A percentile compares a stretch with the other conserved stretches of the same genome.
phyloP scores from a whole-genome alignment of 2,113 vertebrate genomes.

The Ophiodon elongatus region DNA sequence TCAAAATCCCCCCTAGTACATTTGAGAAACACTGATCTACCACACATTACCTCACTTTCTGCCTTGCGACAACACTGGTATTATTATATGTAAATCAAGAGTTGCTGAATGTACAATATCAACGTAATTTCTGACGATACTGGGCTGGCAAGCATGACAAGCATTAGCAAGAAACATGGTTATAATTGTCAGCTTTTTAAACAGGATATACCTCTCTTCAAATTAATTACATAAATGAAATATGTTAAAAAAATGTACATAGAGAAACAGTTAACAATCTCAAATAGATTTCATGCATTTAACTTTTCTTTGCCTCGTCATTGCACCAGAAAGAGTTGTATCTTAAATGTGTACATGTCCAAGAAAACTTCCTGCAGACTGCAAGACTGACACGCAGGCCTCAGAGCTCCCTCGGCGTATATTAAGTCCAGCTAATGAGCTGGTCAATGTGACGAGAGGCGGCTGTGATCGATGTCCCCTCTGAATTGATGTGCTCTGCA shows the following conservation, averaged over 20 bases:
- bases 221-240: not conserved
- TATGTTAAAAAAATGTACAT: not conserved
- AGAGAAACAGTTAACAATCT: not conserved
- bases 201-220: not conserved
- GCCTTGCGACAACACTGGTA: not conserved
- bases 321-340: constrained; percentile 21
- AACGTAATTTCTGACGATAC: not conserved
- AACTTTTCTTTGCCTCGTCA: not conserved
- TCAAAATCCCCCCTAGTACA: not conserved
- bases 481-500: constrained; percentile 80
- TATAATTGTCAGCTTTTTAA: not conserved
- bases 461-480: constrained; percentile 80
- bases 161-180: not conserved
- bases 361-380: constrained; percentile 45
- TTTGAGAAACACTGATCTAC: not conserved
- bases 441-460: constrained; percentile 79
- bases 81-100: not conserved
- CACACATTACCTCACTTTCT: not conserved
- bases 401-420: constrained; percentile 66
- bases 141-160: not conserved
- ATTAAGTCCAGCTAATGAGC: constrained; percentile 83
- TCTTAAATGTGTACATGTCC: constrained; percentile 12
- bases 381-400: constrained; percentile 57
- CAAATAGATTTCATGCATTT: not conserved
- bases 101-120: not conserved